Conservation (phyloP, 2,113 vertebrate genomes). For the Candoia aspera region DNA sequence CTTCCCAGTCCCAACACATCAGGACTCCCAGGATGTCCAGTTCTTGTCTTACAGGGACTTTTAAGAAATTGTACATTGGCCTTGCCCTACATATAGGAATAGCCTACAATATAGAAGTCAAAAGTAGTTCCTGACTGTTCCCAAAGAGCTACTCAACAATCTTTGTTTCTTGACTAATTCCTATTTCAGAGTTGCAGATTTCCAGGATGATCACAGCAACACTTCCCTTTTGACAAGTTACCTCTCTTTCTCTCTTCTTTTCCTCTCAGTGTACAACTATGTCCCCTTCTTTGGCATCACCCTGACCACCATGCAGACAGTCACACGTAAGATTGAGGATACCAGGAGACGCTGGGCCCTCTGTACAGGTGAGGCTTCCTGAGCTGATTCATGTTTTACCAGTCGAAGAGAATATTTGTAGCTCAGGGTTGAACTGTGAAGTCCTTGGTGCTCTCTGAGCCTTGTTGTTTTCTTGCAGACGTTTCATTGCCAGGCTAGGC, state of each 20-base stretch:
- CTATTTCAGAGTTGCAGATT: background rate
- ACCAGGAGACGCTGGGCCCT: slow-evolving; percentile 3
- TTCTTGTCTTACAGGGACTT: background rate
- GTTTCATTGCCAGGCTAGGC: too few species aligned
- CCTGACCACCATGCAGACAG: slow-evolving; percentile 27
- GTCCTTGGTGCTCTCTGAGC: too few species aligned
- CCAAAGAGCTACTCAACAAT: background rate
- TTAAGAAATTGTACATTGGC: background rate
- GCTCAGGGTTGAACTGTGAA: too few species aligned
- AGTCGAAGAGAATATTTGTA: too few species aligned
- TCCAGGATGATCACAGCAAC: background rate
- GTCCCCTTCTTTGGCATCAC: slow-evolving; percentile 39
- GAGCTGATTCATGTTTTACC: background rate
- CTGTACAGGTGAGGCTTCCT: background rate
- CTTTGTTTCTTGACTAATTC: background rate
- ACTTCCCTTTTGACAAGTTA: background rate
- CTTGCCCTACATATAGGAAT: background rate
- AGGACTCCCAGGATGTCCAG: background rate
- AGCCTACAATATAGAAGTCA: background rate
- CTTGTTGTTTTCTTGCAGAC: too few species aligned
- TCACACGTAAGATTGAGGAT: background rate
- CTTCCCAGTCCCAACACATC: background rate
- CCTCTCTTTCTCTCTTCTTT: background rate
- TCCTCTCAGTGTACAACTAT: background rate
- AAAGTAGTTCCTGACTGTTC: background rate